A percentile compares a stretch with the other conserved stretches of the same genome.
phyloP scores from a whole-genome alignment of 2,888 invertebrate species.

The Clistopyga incitator region DNA sequence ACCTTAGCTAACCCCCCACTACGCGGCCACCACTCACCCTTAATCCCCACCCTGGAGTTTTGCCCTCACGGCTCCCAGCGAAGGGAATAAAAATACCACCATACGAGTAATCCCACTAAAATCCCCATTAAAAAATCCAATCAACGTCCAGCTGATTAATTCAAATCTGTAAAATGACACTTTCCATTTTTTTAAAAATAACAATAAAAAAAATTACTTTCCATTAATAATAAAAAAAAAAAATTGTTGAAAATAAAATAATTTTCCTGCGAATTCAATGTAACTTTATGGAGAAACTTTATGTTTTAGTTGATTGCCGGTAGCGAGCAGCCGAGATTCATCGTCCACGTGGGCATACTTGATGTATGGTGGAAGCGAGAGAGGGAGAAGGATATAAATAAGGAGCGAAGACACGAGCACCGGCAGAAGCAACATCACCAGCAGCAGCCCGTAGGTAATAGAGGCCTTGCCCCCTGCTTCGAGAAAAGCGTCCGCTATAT shows the following conservation, averaged over 20 bases:
- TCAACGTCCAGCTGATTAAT: not conserved
- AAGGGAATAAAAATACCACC: slow-evolving; percentile 64
- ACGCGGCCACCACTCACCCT: slow-evolving; percentile 70
- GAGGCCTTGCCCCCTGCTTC: slow-evolving; percentile 74
- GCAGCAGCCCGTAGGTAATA: slow-evolving; percentile 59
- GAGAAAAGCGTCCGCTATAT: slow-evolving; percentile 67
- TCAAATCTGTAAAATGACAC: too few species aligned
- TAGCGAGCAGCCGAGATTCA: slow-evolving; percentile 54
- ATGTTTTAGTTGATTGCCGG: slow-evolving; percentile 44
- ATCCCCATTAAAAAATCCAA: not conserved
- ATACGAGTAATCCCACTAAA: not conserved
- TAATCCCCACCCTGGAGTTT: slow-evolving; percentile 57
- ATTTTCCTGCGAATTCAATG: slow-evolving; percentile 10
- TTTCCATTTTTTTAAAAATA: too few species aligned
- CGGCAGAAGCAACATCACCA: slow-evolving; percentile 16
- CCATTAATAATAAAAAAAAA: too few species aligned
- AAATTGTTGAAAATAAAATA: not conserved
- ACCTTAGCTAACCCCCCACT: slow-evolving; percentile 81
- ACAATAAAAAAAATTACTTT: too few species aligned
- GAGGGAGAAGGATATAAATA: slow-evolving; percentile 51
- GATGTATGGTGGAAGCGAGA: slow-evolving; percentile 59
- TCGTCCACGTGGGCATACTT: slow-evolving; percentile 62
- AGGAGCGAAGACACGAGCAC: slow-evolving; percentile 47
- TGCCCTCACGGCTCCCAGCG: slow-evolving; percentile 70
- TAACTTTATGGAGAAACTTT: slow-evolving; percentile 2